Percentiles rank a stretch among this genome's conserved stretches.
Conservation (phyloP, 2,797 vertebrate species). For the Oryzias sinensis region DNA sequence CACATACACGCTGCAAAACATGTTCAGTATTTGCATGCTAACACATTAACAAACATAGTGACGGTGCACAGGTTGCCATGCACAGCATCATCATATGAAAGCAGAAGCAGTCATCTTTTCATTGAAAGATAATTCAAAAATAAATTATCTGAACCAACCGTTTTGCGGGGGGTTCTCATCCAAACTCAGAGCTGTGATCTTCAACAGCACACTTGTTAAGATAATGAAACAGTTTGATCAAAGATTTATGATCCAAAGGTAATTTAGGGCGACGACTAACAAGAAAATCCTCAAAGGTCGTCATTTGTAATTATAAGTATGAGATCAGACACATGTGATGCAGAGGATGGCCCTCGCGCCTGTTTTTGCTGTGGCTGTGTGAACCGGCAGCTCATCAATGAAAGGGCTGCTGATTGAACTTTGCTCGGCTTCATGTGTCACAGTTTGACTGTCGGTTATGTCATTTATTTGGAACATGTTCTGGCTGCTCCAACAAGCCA, state of each 20-base stretch:
- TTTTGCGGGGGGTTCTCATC: background rate
- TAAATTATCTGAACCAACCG: background rate
- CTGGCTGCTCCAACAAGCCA: slow-evolving; percentile 23
- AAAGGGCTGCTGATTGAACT: slow-evolving; percentile 44
- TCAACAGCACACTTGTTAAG: too few relatives aligned
- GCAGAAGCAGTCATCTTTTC: background rate
- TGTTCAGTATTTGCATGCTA: slow-evolving; percentile 20
- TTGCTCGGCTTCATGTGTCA: slow-evolving; percentile 10
- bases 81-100: slow-evolving; percentile 9
- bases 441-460: slow-evolving; percentile 36
- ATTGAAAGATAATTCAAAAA: background rate
- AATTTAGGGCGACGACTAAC: too few relatives aligned
- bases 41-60: slow-evolving; percentile 11
- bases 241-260: too few relatives aligned
- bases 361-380: slow-evolving; percentile 6
- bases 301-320: slow-evolving; percentile 31
- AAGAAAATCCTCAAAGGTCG: slow-evolving; percentile 6
- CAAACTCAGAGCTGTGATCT: background rate
- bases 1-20: background rate
- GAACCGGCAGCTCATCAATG: slow-evolving; percentile 17
- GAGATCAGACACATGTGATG: slow-evolving; percentile 17
- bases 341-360: slow-evolving; percentile 12
- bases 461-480: slow-evolving; percentile 33
- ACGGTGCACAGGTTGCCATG: slow-evolving; percentile 2
- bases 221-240: too few relatives aligned